Evolutionary conservation across 2,888 invertebrate species (phyloP), one percentile per base, ranked within the genome.

Genomic region (Agrotis segetum): DNA sequence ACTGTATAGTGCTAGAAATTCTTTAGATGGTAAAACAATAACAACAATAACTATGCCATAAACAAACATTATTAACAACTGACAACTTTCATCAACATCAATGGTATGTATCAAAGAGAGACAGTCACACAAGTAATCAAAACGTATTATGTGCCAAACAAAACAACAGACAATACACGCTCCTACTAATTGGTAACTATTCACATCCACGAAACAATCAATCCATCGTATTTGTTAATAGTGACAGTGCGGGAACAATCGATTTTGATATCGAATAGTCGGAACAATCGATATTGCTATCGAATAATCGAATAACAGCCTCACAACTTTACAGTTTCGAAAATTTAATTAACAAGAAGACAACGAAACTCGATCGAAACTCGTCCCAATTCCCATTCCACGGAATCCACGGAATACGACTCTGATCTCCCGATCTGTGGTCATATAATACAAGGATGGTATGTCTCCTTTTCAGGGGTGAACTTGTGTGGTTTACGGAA

Each of bases 311-410:
- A 84, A 82, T 80, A 82, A 75, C 73, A 77, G 64, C 67, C 82
- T 88, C 80, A 87, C 87, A 86, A 87, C 77, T 85, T 87, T 86
- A 88, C 83, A 85, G 76, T 82, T 83, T 84, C 77, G 82, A 83
- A 87, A 87, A 89, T 90, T 91, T 92, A 92, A 93, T 92, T 92
- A 92, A 90, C 90, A 90, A 88, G 86, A 86, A 87, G 84, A 87
- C 85, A 88, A 88, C 88, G 84, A 90, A 90, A 89, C 87, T 84
- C 75, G 76, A 81, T 81, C 87, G 40, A 24, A 16, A n/a, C 44
- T 65, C 74, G 90, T 90, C 91, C 91, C 92, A 91, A 92, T 93
- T 93, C 91, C 90, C 92, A 90, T 93, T 91, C 90, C 92, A 90
- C 89, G 90, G 87, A 93, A 93, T 90, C 90, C 90, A 82, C 89